Evolutionary conservation across 2,797 vertebrate species (phyloP).

Genomic region (Pelochelys cantorii): DNA sequence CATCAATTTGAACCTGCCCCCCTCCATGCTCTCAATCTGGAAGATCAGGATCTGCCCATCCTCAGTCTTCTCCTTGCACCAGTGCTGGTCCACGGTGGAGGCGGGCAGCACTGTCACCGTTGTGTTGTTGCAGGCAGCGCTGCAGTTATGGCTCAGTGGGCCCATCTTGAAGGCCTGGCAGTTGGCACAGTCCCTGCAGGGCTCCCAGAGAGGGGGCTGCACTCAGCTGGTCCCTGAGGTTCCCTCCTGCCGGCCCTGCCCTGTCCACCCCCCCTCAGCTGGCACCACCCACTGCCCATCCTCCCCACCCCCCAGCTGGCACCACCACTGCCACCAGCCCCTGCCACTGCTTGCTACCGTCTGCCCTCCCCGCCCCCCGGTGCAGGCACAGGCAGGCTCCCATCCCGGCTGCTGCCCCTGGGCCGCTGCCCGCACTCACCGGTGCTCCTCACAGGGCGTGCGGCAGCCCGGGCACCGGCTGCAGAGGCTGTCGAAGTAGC

Average conservation of each 20-base stretch:
- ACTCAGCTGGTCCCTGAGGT: neutral
- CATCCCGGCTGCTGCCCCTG: no score
- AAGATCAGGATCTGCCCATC: constrained; percentile 72
- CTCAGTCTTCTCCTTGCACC: constrained; percentile 67
- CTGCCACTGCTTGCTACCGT: neutral
- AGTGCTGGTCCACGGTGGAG: constrained; percentile 28
- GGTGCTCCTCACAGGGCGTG: constrained; percentile 67
- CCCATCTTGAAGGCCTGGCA: constrained; percentile 73
- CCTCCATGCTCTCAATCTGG: constrained; percentile 15
- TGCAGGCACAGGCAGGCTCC: no score
- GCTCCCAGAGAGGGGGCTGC: neutral
- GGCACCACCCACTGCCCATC: neutral
- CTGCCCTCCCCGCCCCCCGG: neutral
- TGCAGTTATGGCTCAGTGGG: constrained; percentile 60
- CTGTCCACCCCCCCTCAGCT: neutral
- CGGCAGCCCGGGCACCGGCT: constrained; percentile 64
- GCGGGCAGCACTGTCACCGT: constrained; percentile 7
- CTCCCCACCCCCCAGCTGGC: neutral
- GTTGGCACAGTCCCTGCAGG: constrained; percentile 77
- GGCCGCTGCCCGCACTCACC: constrained; percentile 67
- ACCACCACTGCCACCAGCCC: neutral
- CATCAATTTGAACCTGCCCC: rapidly evolving
- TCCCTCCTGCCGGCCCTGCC: neutral
- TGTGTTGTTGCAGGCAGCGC: constrained; percentile 19
- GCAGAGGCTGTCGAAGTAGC: constrained; percentile 75